Base-by-base conservation (phyloP, 1,140 invertebrate species). In the Scaptomyza hsui region DNA sequence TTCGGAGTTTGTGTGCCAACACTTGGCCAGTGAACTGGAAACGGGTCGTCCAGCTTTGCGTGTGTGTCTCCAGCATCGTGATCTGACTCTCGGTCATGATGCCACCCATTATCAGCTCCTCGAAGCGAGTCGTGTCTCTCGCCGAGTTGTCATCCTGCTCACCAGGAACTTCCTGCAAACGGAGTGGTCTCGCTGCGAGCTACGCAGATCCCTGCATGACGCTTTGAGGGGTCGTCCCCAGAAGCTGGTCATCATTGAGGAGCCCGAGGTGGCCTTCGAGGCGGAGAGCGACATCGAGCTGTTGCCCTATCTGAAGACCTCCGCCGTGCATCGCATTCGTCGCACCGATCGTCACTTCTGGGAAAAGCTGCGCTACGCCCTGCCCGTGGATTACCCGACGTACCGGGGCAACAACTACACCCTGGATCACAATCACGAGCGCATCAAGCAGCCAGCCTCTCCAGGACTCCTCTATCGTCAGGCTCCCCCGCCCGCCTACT, bases 311-410 rank as follows among this genome's bases (percentile, higher is more conserved):
- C 92, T 98, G 24, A 96, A 97, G 89, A 96, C 96, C 1, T 96
- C 96, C 92, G 96, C 97, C 79, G 95, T 95, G 78, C 93, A 98
- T 59, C 94, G 95, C 59, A 93, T 98, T 24, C 94, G 95, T 44
- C 97, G 96, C 95, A 96, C 95, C 69, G 97, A 98, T 91, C 96
- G 96, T 79, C 93, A 95, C 72, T 98, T 98, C 91, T 98, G 97
- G 97, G 96, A 98, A 86, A 95, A 97, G 88, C 93, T 98, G 77
- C 94, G 95, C 60, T 98, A 96, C 92, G 95, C 96, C 4, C 95
- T 98, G 94, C 97, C 97, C 42, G 93, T 93, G 7, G 89, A 92
- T 42, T 93, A 93, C 63, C 94, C 94, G 72, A 88, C 78, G 0
- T 92, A 86, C 90, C 93, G 92, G 61, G 92, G 93, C 59, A 94